phyloP scores from a whole-genome alignment of 2,113 vertebrate genomes.

The Rallus limicola region DNA sequence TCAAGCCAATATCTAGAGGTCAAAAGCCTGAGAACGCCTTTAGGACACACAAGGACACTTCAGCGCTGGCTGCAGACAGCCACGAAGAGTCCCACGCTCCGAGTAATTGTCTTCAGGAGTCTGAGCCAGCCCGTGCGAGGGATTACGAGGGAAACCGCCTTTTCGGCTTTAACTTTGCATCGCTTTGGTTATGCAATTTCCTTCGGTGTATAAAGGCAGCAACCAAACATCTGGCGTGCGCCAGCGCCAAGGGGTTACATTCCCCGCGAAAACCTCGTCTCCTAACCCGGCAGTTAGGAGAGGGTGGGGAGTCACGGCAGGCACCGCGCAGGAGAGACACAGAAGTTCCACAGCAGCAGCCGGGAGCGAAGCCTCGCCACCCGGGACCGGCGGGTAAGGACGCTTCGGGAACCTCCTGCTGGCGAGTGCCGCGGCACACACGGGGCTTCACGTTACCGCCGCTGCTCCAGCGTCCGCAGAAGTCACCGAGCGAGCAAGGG shows the following conservation, averaged over 20 bases:
- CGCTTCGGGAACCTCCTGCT: neutral
- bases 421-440: neutral
- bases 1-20: neutral
- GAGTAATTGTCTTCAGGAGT: neutral
- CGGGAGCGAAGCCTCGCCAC: too few relatives aligned
- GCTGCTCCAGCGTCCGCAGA: accelerated
- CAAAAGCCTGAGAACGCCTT: neutral
- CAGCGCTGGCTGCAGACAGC: neutral
- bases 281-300: neutral
- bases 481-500: neutral
- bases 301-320: neutral
- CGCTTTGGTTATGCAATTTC: neutral
- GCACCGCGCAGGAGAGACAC: neutral
- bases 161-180: neutral
- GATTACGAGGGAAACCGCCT: neutral
- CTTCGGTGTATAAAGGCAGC: neutral
- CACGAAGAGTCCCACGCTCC: neutral
- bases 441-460: accelerated
- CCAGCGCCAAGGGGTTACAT: neutral
- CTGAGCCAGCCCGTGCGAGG: accelerated
- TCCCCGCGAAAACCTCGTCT: neutral
- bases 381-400: accelerated
- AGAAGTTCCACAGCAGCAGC: neutral
- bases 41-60: neutral
- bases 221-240: neutral